Conservation (phyloP, 2,797 vertebrate species). For the Lepus oiostolus region DNA sequence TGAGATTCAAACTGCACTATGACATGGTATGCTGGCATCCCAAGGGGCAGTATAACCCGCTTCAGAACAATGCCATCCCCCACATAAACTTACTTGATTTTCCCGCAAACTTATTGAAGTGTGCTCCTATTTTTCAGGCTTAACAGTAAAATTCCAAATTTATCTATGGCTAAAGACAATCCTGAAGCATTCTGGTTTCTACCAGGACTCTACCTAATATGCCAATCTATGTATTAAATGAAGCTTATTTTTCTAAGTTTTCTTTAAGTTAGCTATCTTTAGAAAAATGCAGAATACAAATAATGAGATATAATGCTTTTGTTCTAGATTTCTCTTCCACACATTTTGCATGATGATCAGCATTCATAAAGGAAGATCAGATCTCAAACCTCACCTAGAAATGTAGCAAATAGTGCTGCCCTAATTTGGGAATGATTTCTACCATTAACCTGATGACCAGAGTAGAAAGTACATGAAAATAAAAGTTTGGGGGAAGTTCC, state of each 20-base stretch:
- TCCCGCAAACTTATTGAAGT: too few relatives aligned
- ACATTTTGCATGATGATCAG: not conserved
- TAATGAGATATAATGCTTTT: not conserved
- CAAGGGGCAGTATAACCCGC: too few relatives aligned
- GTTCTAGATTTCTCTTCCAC: constrained; percentile 2
- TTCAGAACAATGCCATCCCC: too few relatives aligned
- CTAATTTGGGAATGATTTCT: not conserved
- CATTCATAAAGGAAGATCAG: not conserved
- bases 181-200: not conserved
- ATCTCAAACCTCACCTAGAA: not conserved
- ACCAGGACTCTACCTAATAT: not conserved
- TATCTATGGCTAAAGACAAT: not conserved
- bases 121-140: not conserved
- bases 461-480: not conserved
- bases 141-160: not conserved
- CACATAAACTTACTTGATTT: too few relatives aligned
- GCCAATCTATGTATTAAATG: not conserved
- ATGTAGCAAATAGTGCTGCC: not conserved
- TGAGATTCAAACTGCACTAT: too few relatives aligned
- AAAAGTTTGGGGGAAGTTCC: not conserved
- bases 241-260: not conserved
- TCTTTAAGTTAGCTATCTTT: not conserved
- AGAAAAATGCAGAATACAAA: not conserved
- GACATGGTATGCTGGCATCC: too few relatives aligned
- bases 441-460: not conserved